Evolutionary conservation across 1,140 invertebrate genomes (phyloP).

Genomic region (Ptiloglossa arizonensis): DNA sequence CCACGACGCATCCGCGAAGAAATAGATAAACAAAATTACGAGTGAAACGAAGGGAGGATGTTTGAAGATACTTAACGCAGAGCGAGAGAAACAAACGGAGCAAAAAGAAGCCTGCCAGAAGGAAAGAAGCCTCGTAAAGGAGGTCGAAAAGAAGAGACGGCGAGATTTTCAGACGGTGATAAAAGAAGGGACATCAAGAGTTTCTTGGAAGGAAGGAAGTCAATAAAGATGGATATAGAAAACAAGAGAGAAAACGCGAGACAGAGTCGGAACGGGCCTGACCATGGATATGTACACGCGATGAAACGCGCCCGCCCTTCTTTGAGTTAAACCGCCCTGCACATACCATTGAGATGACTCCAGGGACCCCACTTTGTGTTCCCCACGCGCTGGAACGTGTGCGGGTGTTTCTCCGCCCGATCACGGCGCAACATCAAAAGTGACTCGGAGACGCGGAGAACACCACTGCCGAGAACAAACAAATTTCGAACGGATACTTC

Average conservation of each 20-base stretch:
- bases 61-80: not conserved
- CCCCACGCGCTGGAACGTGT: conserved; percentile 30
- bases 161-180: conserved; percentile 20
- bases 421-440: conserved; percentile 14
- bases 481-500: not conserved
- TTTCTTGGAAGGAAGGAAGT: conserved; percentile 42
- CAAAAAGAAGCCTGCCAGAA: not conserved
- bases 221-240: conserved; percentile 14
- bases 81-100: not conserved
- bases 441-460: not conserved
- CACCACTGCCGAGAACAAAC: conserved; percentile 3
- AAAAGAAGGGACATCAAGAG: conserved; percentile 12
- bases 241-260: not conserved
- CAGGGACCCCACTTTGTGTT: conserved; percentile 65
- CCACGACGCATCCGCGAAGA: too few species aligned
- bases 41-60: not conserved
- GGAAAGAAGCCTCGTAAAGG: not conserved
- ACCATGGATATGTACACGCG: conserved; percentile 43
- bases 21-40: not conserved
- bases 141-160: not conserved
- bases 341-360: conserved; percentile 77
- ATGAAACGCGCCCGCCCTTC: conserved; percentile 64
- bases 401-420: conserved; percentile 38
- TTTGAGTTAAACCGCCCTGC: conserved; percentile 71
- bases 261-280: not conserved